Conservation (phyloP, 2,113 vertebrate species). For the Pseudopipra pipra region DNA sequence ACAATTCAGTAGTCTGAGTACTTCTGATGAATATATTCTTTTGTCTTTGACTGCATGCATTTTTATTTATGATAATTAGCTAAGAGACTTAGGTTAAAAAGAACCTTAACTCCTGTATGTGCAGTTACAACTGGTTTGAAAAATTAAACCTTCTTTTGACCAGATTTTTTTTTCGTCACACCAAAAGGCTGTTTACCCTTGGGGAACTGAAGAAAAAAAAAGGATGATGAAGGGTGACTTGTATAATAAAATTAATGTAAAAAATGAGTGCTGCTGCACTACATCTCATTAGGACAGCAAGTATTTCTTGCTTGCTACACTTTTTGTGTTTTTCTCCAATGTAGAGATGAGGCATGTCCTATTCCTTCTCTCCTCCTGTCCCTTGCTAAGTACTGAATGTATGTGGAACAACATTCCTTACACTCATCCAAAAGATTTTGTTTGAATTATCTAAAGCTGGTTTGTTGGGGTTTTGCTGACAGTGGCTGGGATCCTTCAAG, state of each 20-base stretch:
- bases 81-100: neutral
- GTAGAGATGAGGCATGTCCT: neutral
- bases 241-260: neutral
- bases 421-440: neutral
- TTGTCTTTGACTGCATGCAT: neutral
- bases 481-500: constrained; percentile 39
- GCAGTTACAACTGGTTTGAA: neutral
- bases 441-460: constrained; percentile 17
- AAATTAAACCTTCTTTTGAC: neutral
- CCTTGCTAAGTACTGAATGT: neutral
- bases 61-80: neutral
- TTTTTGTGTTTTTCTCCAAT: neutral
- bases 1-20: neutral
- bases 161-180: neutral
- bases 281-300: neutral
- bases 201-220: neutral
- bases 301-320: neutral
- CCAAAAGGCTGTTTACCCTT: neutral
- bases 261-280: neutral
- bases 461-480: constrained; percentile 39
- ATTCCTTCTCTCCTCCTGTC: neutral
- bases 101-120: neutral
- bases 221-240: neutral
- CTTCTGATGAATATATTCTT: neutral
- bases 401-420: neutral